Evolutionary conservation across 2,797 vertebrate genomes (phyloP).

Genomic region (Halcyon leucocephala): DNA sequence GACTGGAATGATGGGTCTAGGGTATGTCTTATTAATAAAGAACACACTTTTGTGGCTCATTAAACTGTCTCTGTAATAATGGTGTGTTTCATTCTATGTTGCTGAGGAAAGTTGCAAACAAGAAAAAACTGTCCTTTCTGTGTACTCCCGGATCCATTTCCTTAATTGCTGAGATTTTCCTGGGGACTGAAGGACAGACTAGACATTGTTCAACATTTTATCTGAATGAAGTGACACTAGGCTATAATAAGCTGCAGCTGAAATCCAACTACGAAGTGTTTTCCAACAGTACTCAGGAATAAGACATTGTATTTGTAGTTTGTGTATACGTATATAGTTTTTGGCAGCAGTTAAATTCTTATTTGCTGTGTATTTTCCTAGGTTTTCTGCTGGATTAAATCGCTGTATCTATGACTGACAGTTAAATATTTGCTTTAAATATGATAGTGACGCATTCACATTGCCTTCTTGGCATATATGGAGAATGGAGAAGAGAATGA

Average conservation of each 20-base stretch:
- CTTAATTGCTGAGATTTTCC: background rate
- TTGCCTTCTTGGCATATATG: background rate
- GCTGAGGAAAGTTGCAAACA: background rate
- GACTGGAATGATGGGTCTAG: background rate
- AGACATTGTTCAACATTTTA: background rate
- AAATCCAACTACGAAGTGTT: background rate
- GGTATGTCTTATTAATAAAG: background rate
- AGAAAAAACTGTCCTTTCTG: background rate
- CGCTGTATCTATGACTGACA: background rate
- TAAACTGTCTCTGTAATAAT: background rate
- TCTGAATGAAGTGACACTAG: background rate
- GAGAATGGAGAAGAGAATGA: background rate
- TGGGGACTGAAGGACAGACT: background rate
- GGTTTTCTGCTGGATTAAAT: background rate
- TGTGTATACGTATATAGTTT: background rate
- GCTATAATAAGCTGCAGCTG: background rate
- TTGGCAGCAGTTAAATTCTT: background rate
- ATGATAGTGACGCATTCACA: background rate
- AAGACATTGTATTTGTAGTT: background rate
- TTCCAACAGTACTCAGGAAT: background rate
- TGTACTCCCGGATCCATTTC: background rate
- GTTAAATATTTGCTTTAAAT: background rate
- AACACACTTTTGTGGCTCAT: background rate
- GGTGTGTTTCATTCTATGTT: background rate
- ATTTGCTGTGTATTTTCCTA: background rate